Conservation (phyloP, 2,888 invertebrate genomes). For the Lysandra bellargus region DNA sequence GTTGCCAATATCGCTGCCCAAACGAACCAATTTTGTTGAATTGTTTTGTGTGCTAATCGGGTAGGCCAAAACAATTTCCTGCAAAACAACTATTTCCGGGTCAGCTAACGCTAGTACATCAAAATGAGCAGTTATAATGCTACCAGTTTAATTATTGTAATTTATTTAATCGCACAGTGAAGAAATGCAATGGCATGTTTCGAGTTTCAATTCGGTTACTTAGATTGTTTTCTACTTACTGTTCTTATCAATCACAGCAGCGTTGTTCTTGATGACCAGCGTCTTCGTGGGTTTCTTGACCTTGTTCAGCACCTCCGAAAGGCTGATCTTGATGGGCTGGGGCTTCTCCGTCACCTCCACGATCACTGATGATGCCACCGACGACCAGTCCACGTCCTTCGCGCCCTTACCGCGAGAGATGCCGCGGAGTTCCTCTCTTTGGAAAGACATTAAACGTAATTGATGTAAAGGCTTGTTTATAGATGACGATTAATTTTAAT, state of each 20-base stretch:
- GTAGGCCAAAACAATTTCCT: too few species aligned
- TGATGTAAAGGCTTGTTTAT: not conserved
- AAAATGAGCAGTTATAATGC: too few species aligned
- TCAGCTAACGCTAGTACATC: too few species aligned
- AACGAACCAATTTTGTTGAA: too few species aligned
- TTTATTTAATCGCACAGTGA: too few species aligned
- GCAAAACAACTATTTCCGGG: too few species aligned
- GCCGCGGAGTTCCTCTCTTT: slow-evolving; percentile 91
- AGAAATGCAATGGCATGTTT: too few species aligned
- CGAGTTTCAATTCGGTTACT: too few species aligned
- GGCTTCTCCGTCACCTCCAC: slow-evolving; percentile 85
- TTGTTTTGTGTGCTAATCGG: too few species aligned
- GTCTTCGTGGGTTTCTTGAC: slow-evolving; percentile 85
- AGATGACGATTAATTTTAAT: not conserved
- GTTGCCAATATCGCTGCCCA: too few species aligned
- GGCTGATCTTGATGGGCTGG: slow-evolving; percentile 87
- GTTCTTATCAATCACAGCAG: slow-evolving; percentile 77
- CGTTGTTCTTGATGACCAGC: slow-evolving; percentile 76
- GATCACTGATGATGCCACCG: slow-evolving; percentile 84
- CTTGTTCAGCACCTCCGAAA: slow-evolving; percentile 85
- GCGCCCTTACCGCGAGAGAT: slow-evolving; percentile 90
- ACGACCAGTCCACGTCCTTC: slow-evolving; percentile 92
- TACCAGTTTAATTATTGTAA: too few species aligned
- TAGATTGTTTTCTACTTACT: slow-evolving; percentile 71
- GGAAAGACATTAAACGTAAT: not conserved